phyloP scores from a whole-genome alignment of 1,140 invertebrate species.

The Lerema accius region DNA sequence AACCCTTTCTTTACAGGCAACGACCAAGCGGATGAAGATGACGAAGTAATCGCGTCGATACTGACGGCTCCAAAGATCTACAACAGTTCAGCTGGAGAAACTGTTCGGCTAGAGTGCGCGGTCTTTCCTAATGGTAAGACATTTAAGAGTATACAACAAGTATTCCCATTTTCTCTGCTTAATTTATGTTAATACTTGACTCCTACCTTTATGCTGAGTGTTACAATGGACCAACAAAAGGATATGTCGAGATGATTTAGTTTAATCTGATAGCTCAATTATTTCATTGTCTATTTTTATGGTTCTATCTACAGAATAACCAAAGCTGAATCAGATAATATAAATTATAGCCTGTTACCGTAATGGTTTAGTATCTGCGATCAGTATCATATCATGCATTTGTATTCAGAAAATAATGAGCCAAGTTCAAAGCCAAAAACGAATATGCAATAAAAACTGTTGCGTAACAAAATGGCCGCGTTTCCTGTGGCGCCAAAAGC shows the following conservation, averaged over 20 bases:
- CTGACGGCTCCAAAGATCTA: constrained; percentile 44
- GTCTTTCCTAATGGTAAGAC: constrained; percentile 47
- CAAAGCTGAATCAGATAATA: too few species aligned
- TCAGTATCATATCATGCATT: not conserved
- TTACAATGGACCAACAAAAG: too few species aligned
- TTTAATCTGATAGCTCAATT: too few species aligned
- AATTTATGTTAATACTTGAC: not conserved
- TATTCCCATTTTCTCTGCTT: too few species aligned
- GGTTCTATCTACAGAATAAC: too few species aligned
- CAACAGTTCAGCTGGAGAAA: constrained; percentile 39
- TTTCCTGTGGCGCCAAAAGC: constrained; percentile 24
- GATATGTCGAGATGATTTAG: too few species aligned
- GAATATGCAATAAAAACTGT: constrained; percentile 13
- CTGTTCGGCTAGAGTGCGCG: constrained; percentile 47
- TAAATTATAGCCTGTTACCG: too few species aligned
- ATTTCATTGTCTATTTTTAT: too few species aligned
- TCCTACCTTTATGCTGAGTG: too few species aligned
- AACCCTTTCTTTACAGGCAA: constrained; percentile 40
- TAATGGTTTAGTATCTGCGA: too few species aligned
- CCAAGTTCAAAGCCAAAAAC: constrained; percentile 10
- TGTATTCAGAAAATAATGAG: constrained; percentile 3
- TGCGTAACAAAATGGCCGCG: constrained; percentile 22
- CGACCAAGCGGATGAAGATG: constrained; percentile 43
- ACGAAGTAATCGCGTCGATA: constrained; percentile 43
- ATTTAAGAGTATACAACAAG: too few species aligned